Evolutionary conservation across 2,888 invertebrate genomes (phyloP), one percentile per base, ranked within the genome.

Genomic region (Rhogogaster chlorosoma): DNA sequence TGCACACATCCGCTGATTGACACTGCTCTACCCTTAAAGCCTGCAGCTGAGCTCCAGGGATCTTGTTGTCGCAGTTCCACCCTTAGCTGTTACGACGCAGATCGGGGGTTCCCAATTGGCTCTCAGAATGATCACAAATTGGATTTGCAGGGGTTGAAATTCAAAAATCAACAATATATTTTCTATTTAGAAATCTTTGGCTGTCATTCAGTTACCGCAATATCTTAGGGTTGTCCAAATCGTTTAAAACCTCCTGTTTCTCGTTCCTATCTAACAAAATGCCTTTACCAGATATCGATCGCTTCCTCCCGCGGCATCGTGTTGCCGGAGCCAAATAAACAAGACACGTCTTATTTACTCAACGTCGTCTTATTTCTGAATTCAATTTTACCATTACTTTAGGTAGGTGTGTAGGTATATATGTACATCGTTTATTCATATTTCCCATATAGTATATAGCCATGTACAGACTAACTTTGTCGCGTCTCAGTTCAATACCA

Each of bases 311-410:
- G 53, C 49, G 77, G 53, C 77, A 77, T 53, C 77, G 77, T 29
- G 53, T 18, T 53, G 32, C 15, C 53, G n/a, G 77, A 77, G 32
- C 77, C 29, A 77, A 77, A 77, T 77, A 77, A 77, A 77, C 53
- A 77, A 77, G 77, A 49, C 45, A 77, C 29, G 77, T 77, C 77
- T 77, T 77, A 77, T 53, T 77, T 32, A 77, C 77, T 77, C 29
- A 49, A 7, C 26, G 49, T 53, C 32, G 45, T 32, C 10, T 77
- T 77, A 77, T 77, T 77, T 49, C 77, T 53, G 53, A 29, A 49
- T 77, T 77, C 29, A 49, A 77, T 77, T 77, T 77, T 53, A 29
- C 32, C 32, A 75, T 75, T 77, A 53, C 29, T 77, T 32, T 26
- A 77, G 26, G 29, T 77, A 38, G 2, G 38, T 53, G 18, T 45